Base-by-base conservation (phyloP, 2,113 vertebrate genomes). In the Osmerus eperlanus region DNA sequence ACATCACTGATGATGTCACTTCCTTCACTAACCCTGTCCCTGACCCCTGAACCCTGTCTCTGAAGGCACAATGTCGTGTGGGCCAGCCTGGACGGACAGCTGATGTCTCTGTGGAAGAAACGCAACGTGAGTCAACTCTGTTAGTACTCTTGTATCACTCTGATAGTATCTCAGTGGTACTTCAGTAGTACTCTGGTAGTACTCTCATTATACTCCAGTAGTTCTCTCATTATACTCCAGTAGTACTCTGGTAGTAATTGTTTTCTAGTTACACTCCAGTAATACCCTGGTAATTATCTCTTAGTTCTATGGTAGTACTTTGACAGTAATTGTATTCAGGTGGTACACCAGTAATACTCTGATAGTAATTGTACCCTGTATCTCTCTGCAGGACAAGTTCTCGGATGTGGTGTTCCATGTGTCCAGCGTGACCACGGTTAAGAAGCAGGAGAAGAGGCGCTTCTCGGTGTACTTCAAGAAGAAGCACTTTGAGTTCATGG, bases 401-500 rank as follows among this genome's bases (percentile, higher is more conserved):
- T 89, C 91, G 2, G 92, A 93, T 77, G 52, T 91, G n/a, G 65
- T 91, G 58, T 91, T 93, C 70, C 92, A 92, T 2, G 88, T 91
- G 11, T 89, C 91, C 41, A 90, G 86, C 59, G 85, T 93, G 73
- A 91, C 89, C 62, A 89, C 85, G 0, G 71, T 93, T 9, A 87
- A 83, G 47, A 71, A 80, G 66, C 87, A 79, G 51, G 89, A 91
- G 15, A 88, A 80, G 56, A 51, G 85, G 1, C 79, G 81, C 52
- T 93, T 93, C 73, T 88, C 89, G 0, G 53, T 93, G 13, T 83
- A 85, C 78, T 90, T 92, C 84, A 83, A 67, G 68, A 93, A 91
- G 83, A 93, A 91, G 77, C 89, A 81, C 55, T 90, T 90, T 53
- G 92, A 93, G 66, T 93, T 93, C 80, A 89, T 92, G 91, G 92